Evolutionary conservation across 2,797 vertebrate species (phyloP), one percentile per base, ranked within the genome.

Genomic region (Apogon hyalosoma): DNA sequence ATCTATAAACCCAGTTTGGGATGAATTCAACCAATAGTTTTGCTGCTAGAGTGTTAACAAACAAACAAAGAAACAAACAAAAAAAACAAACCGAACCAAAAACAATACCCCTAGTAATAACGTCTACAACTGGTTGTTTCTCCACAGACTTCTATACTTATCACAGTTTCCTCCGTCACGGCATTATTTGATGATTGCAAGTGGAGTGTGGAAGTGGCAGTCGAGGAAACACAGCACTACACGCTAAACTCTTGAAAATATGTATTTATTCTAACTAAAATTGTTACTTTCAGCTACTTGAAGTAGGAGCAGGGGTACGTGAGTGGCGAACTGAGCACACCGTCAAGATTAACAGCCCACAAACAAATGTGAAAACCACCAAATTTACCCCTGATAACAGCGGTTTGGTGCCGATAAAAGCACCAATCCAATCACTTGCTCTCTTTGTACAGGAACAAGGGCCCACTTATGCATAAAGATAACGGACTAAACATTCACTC

Each of bases 311-410:
- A 18, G n/a, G 16, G 49, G 14, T 11, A 7, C 7, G 7, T 8
- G 11, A n/a, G 45, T 63, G 46, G 41, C 50, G n/a, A 31, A 53
- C 11, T 47, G 39, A 19, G 55, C 40, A 42, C 36, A 7, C 4
- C 39, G 13, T 55, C 78, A 36, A 68, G 47, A 72, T 69, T 38
- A 61, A 66, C 28, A 40, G 3, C 68, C 48, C 69, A 67, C 42
- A 56, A 48, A 67, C 57, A 43, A 52, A 52, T 16, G 6, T 13
- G 7, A 40, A 49, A 50, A 66, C 45, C 62, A 65, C 11, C 16
- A 46, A 54, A 38, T 45, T 60, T 50, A 64, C 16, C 33, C 16
- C 33, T 51, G 47, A 64, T 50, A 31, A 47, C 53, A 41, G 28
- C 0, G 0, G 42, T 12, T 42, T 10, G 56, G 16, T 54, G 53